These are phyloP conservation scores for Sylvilagus bachmani DNA, from an alignment of 2,113 vertebrate species.

Conservation along the genomic window DNA sequence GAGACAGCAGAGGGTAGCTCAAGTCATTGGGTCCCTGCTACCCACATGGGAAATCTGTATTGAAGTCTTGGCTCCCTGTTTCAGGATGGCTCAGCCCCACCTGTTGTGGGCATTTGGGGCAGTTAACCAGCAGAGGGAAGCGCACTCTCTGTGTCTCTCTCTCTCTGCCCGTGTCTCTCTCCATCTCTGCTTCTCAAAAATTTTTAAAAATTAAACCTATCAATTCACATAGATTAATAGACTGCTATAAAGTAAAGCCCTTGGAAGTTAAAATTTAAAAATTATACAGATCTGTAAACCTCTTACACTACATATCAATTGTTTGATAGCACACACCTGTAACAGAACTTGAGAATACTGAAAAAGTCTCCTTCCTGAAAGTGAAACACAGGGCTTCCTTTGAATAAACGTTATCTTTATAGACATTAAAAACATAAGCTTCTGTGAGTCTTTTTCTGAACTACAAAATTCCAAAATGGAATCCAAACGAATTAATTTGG, in stretches of 20 bases:
- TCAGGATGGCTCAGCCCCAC: no score
- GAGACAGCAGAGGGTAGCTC: no score
- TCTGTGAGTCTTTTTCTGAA: conserved; percentile 54
- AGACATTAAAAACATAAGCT: conserved; percentile 47
- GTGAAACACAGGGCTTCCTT: conserved; percentile 60
- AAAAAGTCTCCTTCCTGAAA: conserved; percentile 58
- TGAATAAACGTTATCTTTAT: conserved; percentile 63
- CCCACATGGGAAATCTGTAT: no score
- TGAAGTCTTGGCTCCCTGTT: no score
- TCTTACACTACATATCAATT: conserved; percentile 39
- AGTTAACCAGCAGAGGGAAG: no score
- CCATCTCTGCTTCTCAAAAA: no score
- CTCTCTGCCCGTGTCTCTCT: no score
- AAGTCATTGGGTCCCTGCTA: no score
- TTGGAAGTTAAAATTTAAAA: conserved; percentile 35
- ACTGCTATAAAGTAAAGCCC: background rate
- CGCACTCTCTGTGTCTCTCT: no score
- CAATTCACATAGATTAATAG: conserved; percentile 12
- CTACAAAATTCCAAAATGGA: conserved; percentile 71
- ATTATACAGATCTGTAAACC: background rate
- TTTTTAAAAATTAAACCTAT: background rate
- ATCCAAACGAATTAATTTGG: conserved; percentile 78
- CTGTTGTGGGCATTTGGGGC: no score
- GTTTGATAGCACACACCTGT: conserved; percentile 51
- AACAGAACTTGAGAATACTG: conserved; percentile 46